Evolutionary conservation across 2,113 vertebrate species (phyloP), one percentile per base, ranked within the genome.

Genomic region (Microcebus ravelobensis): DNA sequence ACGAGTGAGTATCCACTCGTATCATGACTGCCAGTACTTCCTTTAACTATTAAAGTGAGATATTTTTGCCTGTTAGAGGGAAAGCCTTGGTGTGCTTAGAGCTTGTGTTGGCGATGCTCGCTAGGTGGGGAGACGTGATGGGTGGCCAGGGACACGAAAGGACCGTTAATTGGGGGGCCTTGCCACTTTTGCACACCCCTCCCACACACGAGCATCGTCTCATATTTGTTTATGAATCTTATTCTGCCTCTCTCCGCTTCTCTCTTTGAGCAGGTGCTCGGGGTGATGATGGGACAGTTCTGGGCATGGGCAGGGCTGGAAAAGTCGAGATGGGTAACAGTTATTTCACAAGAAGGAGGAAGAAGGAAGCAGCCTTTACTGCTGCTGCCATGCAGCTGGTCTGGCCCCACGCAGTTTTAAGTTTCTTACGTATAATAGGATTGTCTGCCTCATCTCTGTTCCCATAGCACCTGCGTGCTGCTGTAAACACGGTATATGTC

Each of bases 351-450:
- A 50, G 91, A 9, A 29, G 8, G 7, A 45, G 36, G n/a, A 59
- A 15, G 48, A 45, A 42, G 57, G 45, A 50, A 39, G 57, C 2
- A 36, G 42, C 8, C 0, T 52, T 52, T 50, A 20, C 39, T n/a
- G 27, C 77, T n/a, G 2, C 1, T 12, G 3, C 29, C 36, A 0
- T 29, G 7, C 6, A 8, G 50, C 31, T 39, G n/a, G 15, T 31
- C 29, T 71, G 23, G 10, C 36, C n/a, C 20, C 34, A 9, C 5
- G 9, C 0, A 7, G 9, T 27, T 17, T 31, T 12, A 39, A 57
- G n/a, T 34, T 34, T 59, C 52, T 65, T 18, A 2, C 1, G 63
- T n/a, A 9, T 2, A 18, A 23, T 17, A 12, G 39, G 50, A 8
- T 36, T 15, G 27, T 31, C 74, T 12, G 52, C 4, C 25, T 73